Conservation (phyloP, 2,797 vertebrate species). For the Cossypha caffra region DNA sequence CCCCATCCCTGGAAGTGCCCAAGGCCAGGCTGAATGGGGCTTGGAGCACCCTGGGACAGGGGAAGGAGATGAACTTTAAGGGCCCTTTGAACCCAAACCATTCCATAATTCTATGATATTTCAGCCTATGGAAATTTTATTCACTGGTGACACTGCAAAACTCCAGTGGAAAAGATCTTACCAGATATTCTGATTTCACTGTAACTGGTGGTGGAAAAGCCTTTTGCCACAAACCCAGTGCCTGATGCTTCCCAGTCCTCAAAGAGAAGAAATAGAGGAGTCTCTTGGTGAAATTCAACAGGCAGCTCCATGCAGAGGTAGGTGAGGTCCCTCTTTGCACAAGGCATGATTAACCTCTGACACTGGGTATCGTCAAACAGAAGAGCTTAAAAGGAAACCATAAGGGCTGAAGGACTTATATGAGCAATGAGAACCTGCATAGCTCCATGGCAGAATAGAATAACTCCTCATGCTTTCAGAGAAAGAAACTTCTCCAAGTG, state of each 20-base stretch:
- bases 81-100: not conserved
- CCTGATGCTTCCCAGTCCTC: not conserved
- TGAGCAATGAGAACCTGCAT: not conserved
- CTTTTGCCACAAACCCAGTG: not conserved
- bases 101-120: not conserved
- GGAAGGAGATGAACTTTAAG: accelerated
- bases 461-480: not conserved
- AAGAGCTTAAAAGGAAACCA: not conserved
- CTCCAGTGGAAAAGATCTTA: not conserved
- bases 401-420: not conserved
- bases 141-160: not conserved
- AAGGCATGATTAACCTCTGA: constrained; percentile 37
- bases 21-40: accelerated
- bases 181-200: not conserved
- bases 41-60: accelerated
- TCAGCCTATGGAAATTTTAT: not conserved
- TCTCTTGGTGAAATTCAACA: not conserved
- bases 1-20: accelerated
- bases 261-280: not conserved
- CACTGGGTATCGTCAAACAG: not conserved
- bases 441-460: not conserved
- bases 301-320: not conserved
- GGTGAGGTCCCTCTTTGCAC: not conserved
- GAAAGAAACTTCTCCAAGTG: not conserved
- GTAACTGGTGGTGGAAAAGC: not conserved